Base-by-base conservation (phyloP, 2,797 vertebrate species). In the Denticeps clupeoides region DNA sequence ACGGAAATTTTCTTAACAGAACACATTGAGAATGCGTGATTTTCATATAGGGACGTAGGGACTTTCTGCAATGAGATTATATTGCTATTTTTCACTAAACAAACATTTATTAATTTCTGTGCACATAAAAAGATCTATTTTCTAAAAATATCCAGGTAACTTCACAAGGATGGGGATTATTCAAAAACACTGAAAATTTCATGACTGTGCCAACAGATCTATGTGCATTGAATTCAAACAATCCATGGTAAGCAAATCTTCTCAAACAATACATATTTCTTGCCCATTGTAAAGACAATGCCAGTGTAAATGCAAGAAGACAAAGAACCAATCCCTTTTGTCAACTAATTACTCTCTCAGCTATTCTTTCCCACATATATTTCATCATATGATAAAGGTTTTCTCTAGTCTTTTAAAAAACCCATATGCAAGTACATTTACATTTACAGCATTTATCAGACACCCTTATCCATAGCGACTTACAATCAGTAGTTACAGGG, bases 111-210 rank as follows among this genome's bases (percentile, higher is more conserved):
- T 67, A 59, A 51, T 67, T 64, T 69, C 64, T 62, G 63, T 64
- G n/a, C n/a, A n/a, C n/a, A n/a, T n/a, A n/a, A n/a, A n/a, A n/a
- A n/a, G n/a, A n/a, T n/a, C n/a, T n/a, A n/a, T n/a, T n/a, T n/a
- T n/a, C n/a, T n/a, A n/a, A n/a, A n/a, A n/a, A n/a, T n/a, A n/a
- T n/a, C 60, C 65, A 71, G 68, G 65, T 72, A 72, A 65, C 67
- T 66, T 65, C 47, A 12, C 51, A 69, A 72, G 64, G 72, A 69
- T 69, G 41, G 64, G 67, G 68, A 73, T 75, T 72, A 70, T 52
- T 47, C 23, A 21, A 53, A 69, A 70, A 70, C 62, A 70, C 60
- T 66, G 66, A 69, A 69, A 62, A 65, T 70, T 60, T 49, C 22
- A 52, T 37, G 49, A 42, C 59, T 58, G 59, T 55, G 46, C 62